Evolutionary conservation across 2,113 vertebrate genomes (phyloP), one percentile per base, ranked within the genome.

Genomic region (Microcebus jonahi): DNA sequence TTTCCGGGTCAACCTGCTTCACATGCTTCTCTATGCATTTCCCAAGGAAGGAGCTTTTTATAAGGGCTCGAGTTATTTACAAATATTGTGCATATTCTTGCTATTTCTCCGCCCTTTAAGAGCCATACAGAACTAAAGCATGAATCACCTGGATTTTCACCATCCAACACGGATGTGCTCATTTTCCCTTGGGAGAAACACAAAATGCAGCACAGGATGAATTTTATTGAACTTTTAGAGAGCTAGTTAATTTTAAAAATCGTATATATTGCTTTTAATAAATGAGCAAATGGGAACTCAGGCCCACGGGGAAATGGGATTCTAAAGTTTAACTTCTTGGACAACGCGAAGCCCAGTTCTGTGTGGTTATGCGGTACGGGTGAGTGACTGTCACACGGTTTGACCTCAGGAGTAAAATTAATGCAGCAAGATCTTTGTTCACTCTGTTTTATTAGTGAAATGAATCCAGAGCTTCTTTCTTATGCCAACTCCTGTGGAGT

Each of bases 401-500:
- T 96, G 39, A 50, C n/a, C 97, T 95, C 59, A 6, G 15, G 75
- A 91, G 70, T 94, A 21, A 14, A 81, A 88, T 8, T 57, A 68
- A 76, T 34, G 75, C 20, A 15, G 68, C 65, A 80, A 93, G 45
- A 31, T 39, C 75, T 39, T 68, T 96, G 87, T 97, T 92, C 89
- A 85, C 96, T 97, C 83, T 75, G 48, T 97, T 94, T 87, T 95
- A 73, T 92, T 71, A 83, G 48, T 75, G 84, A 85, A 90, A 0
- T 0, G 53, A 97, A 96, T 77, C 79, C 81, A 29, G 65, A 97
- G 45, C 82, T 92, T 93, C 92, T 91, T 97, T 95, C 96, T 97
- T 67, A 57, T 67, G 55, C 91, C 96, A 97, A 97, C 93, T 45
- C 36, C 93, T 96, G 95, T 91, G 86, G 85, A 2, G 77, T 95